Base-by-base conservation (phyloP, 2,797 vertebrate genomes). In the Nannoperca obscura region DNA sequence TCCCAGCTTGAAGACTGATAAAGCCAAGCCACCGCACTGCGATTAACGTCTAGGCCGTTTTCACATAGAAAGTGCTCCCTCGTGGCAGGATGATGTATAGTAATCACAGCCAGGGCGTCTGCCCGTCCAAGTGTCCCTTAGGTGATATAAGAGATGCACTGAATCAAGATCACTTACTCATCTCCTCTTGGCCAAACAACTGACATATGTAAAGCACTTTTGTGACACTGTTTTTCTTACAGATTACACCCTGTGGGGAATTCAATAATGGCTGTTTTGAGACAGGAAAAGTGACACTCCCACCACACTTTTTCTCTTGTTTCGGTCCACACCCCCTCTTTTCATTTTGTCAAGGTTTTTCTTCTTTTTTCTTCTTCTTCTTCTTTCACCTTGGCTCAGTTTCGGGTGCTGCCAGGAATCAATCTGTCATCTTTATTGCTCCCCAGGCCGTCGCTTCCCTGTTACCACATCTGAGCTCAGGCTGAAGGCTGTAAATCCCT, bases 151-250 rank as follows among this genome's bases (percentile, higher is more conserved):
- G 44, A 20, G 30, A 34, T 19, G 22, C 34, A 15, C 13, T 42
- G 50, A 46, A 49, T 57, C 14, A 44, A 13, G 24, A 47, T 70
- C 32, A 15, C 42, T 67, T 50, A 53, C 19, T 52, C 0, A 4
- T 20, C 6, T 32, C 11, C 10, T 34, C 30, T 61, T 14, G 3
- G 14, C 14, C 34, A 38, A 69, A 12, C 17, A 32, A 8, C 30
- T 24, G n/a, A 62, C 7, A 46, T 53, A 17, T 47, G 14, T 63
- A 7, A 69, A 61, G 15, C 20, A 32, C 20, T 22, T 68, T 4
- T 58, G 20, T 86, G 55, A 86, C 57, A 52, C 34, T 13, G 24
- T 78, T 58, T 87, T 47, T 76, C 22, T 83, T 82, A 1, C 76
- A 89, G 86, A 80, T 65, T 49, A 46, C 52, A 27, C n/a, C 19